phyloP scores from a whole-genome alignment of 2,888 invertebrate species.

The Dastarcus helophoroides region DNA sequence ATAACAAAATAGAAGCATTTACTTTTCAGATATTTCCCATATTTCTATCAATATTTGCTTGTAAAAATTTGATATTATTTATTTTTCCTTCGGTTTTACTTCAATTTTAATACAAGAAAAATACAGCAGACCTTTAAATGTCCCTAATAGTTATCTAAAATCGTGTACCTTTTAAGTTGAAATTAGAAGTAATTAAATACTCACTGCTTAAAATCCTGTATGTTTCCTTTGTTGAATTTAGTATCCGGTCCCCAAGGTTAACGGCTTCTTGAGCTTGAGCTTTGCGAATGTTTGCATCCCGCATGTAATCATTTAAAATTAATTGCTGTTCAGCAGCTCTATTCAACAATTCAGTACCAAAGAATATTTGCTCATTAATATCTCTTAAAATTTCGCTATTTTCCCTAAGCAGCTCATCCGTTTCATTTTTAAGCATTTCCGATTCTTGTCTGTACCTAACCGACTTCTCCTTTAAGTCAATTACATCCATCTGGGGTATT shows the following conservation, averaged over 20 bases:
- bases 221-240: constrained; percentile 70
- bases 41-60: no score
- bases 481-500: constrained; percentile 66
- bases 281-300: constrained; percentile 64
- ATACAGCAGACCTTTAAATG: no score
- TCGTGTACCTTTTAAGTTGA: constrained; percentile 1
- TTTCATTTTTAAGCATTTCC: constrained; percentile 43
- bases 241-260: constrained; percentile 68
- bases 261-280: constrained; percentile 75
- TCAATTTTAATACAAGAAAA: no score
- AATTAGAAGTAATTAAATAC: constrained; percentile 13
- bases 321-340: constrained; percentile 58
- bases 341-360: constrained; percentile 58
- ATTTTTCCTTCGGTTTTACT: no score
- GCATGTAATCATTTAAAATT: constrained; percentile 65
- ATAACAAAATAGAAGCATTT: no score
- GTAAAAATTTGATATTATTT: no score
- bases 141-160: no score
- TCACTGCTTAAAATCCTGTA: constrained; percentile 59
- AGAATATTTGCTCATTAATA: constrained; percentile 51
- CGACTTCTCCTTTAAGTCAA: constrained; percentile 56
- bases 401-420: constrained; percentile 42
- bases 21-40: no score
- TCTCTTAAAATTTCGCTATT: constrained; percentile 48
- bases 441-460: constrained; percentile 58